Evolutionary conservation across 1,140 invertebrate genomes (phyloP), one percentile per base, ranked within the genome.

Genomic region (Papilio glaucus): DNA sequence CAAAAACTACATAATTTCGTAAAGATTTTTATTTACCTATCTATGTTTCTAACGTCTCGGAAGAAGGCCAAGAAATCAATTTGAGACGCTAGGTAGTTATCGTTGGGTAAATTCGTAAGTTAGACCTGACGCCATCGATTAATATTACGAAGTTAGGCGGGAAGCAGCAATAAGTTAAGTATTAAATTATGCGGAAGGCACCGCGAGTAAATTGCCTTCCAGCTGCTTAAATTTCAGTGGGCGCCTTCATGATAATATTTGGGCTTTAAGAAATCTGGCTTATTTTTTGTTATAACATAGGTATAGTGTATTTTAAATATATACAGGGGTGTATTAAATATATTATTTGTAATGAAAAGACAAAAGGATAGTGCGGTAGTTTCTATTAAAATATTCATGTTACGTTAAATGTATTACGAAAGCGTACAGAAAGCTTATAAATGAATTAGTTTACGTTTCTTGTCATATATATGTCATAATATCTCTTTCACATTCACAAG

Each of bases 141-240:
- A 83, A 81, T 78, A 85, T 80, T 81, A 75, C 75, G 75, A 85
- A 85, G 70, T 85, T 78, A 60, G 77, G 61, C 75, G 74, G 73
- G 74, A 70, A 65, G 77, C 68, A 75, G 78, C 78, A 83, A 83
- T 81, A 81, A 83, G 78, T 83, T 80, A 38, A 68, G 73, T 57
- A 77, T 75, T 76, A 78, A 79, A 77, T 77, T 77, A 77, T 77
- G 75, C 73, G 76, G 78, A 73, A 75, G 72, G 61, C 33, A 63
- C 61, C 61, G 61, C 37, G 33, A 41, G 1, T 63, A 63, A 63
- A 63, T 63, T 63, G 61, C 61, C 61, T 39, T 63, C 61, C 61
- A 63, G 61, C 61, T 63, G 61, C 33, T 63, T 63, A 63, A 63
- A 63, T 63, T 63, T 63, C 29, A 63, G 33, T 38, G 61, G 37